Base-by-base conservation (phyloP, 2,797 vertebrate genomes). In the Neostethus bicornis region DNA sequence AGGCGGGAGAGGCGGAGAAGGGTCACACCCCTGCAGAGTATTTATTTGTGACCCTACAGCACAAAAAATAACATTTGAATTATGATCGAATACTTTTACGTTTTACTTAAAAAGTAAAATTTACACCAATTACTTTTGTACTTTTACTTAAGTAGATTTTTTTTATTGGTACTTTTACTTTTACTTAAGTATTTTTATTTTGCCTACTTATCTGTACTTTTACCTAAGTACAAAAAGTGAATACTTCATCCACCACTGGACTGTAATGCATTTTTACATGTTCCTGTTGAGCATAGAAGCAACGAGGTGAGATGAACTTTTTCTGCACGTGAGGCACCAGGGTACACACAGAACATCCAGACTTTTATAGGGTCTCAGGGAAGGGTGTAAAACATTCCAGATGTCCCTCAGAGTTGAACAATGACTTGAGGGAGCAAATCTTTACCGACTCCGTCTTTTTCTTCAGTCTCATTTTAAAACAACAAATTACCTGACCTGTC, bases 381-480 rank as follows among this genome's bases (percentile, higher is more conserved):
- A 11, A 12, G 25, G 32, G 29, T 32, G 49, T 59, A 54, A 80
- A 75, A 59, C 62, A 80, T 83, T 87, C 79, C 83, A 88, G 48
- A 66, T 62, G 65, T 2, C 55, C 46, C 64, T 69, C 23, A 63
- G 34, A 67, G 44, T 49, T 65, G 59, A 63, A 8, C 3, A 8
- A 63, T 39, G 38, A 38, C 66, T 56, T 53, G 46, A 3, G 31
- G 48, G 55, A 56, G 24, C 60, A 70, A 48, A 78, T 61, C 48
- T 35, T 41, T 21, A 74, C 76, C 60, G 43, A 17, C 7, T 66
- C 66, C 43, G 28, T 17, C 26, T 41, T 10, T 60, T 35, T 60
- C 43, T 51, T 25, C 35, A 44, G 23, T 71, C 20, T 49, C 51
- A 28, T 57, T 59, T n/a, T 26, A 66, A 64, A n/a, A 42, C 34